Conservation (phyloP, 2,797 vertebrate genomes). For the Alcedo quadribrachys region DNA sequence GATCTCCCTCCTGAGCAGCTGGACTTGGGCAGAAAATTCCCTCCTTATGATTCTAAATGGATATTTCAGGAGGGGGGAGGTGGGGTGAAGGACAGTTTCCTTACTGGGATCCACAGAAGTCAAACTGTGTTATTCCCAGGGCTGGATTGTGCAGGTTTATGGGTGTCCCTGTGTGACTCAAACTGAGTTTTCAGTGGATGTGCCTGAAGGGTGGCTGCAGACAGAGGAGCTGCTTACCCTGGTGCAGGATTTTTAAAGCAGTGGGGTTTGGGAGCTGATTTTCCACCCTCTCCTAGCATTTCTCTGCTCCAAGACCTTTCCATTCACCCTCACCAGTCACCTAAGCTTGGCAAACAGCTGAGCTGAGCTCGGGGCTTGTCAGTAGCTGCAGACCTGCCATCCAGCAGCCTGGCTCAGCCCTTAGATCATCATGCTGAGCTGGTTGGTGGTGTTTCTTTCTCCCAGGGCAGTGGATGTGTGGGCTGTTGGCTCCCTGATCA, state of each 20-base stretch:
- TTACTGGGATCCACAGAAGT: not conserved
- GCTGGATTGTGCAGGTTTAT: not conserved
- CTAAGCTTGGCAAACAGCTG: not conserved
- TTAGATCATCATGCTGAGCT: not conserved
- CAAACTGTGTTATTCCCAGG: not conserved
- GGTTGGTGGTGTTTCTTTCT: not conserved
- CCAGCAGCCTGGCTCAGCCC: not conserved
- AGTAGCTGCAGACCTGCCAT: not conserved
- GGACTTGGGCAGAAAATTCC: not conserved
- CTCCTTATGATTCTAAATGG: not conserved
- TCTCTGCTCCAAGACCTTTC: not conserved
- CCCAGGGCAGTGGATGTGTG: conserved; percentile 90
- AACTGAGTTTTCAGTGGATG: not conserved
- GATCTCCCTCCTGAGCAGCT: not conserved
- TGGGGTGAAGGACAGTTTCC: not conserved
- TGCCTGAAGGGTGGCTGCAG: not conserved
- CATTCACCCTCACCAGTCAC: not conserved
- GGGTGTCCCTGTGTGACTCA: not conserved
- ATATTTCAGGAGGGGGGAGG: not conserved
- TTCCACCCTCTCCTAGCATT: not conserved
- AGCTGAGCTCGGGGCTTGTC: not conserved
- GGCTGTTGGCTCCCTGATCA: conserved; percentile 88
- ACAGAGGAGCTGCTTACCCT: not conserved
- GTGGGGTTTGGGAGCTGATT: not conserved
- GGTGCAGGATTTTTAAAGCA: not conserved